Evolutionary conservation across 2,113 vertebrate genomes (phyloP).

Genomic region (Ploceus nigricollis): DNA sequence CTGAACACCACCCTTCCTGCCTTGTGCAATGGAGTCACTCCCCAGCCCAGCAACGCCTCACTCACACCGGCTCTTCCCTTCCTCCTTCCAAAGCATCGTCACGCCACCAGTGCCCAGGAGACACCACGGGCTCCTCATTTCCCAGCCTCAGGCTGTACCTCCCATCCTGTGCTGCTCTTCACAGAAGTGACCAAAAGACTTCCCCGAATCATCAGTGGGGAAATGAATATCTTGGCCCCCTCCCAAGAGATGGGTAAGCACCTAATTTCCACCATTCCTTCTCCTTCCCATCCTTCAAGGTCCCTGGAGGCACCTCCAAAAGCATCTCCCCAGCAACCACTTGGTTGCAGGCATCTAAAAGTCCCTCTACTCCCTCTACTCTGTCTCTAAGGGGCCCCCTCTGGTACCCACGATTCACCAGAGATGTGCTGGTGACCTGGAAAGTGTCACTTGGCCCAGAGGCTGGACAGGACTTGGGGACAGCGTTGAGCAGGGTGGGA

Average conservation of each 20-base stretch:
- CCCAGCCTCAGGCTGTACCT: neutral
- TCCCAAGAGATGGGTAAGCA: neutral
- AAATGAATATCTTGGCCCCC: neutral
- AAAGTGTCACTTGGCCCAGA: neutral
- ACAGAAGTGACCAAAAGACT: neutral
- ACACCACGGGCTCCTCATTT: neutral
- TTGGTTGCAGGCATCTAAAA: neutral
- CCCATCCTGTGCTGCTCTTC: neutral
- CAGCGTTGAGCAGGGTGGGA: neutral
- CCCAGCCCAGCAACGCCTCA: neutral
- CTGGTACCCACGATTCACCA: neutral
- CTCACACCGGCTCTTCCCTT: neutral
- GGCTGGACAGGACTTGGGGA: neutral
- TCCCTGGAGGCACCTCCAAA: neutral
- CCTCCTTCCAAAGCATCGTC: neutral
- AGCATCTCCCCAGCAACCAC: neutral
- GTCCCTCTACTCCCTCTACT: neutral
- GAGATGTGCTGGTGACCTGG: accelerated
- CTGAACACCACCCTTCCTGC: conserved; percentile 20
- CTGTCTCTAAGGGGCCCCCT: neutral
- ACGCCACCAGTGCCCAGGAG: accelerated
- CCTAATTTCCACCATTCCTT: neutral
- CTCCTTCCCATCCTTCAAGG: neutral
- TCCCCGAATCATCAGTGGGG: neutral
- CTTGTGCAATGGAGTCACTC: neutral